Evolutionary conservation across 2,797 vertebrate species (phyloP), one percentile per base, ranked within the genome.

Genomic region (Anisognathus igniventris): DNA sequence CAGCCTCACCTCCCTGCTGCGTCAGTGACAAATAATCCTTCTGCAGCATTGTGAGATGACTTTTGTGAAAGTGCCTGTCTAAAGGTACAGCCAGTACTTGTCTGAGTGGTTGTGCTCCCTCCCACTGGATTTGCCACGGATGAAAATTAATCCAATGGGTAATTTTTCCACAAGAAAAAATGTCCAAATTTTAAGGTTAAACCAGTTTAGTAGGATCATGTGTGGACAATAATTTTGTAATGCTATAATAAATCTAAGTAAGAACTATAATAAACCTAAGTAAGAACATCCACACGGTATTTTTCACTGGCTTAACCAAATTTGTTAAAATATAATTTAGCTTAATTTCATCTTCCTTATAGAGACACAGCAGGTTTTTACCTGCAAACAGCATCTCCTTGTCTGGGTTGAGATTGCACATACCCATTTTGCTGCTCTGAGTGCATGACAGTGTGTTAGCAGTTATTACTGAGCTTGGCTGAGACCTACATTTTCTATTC

Each of bases 331-430:
- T 86, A 35, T 31, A 84, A 78, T 91, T 72, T 65, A 86, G 62
- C 50, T 12, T 35, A 72, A 71, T 48, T 81, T 91, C 40, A 78
- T 37, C 39, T 56, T 88, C 37, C 35, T 73, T 58, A 28, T 2
- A 51, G 47, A 82, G 86, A 6, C 21, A n/a, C 72, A 72, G 58
- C 94, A 91, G 61, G 78, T 93, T 94, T 87, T 86, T 72, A 96
- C 94, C 65, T 95, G 84, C 91, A 74, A 39, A 61, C 54, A 77
- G 53, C 12, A 86, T 90, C 76, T 87, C 33, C 68, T 48, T 74
- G 75, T 75, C 65, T 75, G 58, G 78, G 47, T 16, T 47, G 48
- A 81, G 75, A 45, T 56, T 78, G 60, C 80, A 82, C 48, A 64
- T 39, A n/a, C 9, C 65, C 10, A 35, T 61, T 73, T 51, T 89